A percentile compares a stretch with the other conserved stretches of the same genome.
phyloP scores from a whole-genome alignment of 2,797 vertebrate species.

The Leptoclinus maculatus region DNA sequence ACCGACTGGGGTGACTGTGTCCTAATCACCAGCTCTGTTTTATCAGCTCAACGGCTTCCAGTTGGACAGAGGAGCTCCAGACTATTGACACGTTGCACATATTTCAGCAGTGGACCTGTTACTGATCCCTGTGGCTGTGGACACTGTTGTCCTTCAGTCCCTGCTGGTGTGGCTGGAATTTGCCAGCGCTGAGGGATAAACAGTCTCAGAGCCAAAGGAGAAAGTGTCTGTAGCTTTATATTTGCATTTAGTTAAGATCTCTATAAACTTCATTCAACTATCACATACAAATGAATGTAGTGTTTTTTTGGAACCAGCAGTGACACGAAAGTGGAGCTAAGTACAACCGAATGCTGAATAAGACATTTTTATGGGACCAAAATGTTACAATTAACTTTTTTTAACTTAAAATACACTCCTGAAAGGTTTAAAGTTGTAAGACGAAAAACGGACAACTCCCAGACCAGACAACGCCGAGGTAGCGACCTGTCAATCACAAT shows the following conservation, averaged over 20 bases:
- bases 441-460: not conserved
- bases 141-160: slow-evolving; percentile 73
- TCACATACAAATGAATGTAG: not conserved
- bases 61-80: slow-evolving; percentile 80
- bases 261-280: slow-evolving; percentile 15
- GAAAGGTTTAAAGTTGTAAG: too few relatives aligned
- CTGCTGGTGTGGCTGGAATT: slow-evolving; percentile 70
- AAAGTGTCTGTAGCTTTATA: not conserved
- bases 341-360: not conserved
- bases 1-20: slow-evolving; percentile 75
- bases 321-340: too few relatives aligned
- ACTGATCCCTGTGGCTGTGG: slow-evolving; percentile 75
- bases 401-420: not conserved
- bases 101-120: slow-evolving; percentile 79
- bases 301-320: not conserved
- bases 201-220: slow-evolving; percentile 57
- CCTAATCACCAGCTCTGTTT: slow-evolving; percentile 83
- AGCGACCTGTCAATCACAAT: not conserved
- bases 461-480: not conserved
- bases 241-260: slow-evolving; percentile 22
- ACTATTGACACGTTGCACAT: slow-evolving; percentile 82
- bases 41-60: slow-evolving; percentile 83
- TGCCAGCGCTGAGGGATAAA: slow-evolving; percentile 63
- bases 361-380: not conserved
- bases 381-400: not conserved